Evolutionary conservation across 2,113 vertebrate species (phyloP).

Genomic region (Sus scrofa): DNA sequence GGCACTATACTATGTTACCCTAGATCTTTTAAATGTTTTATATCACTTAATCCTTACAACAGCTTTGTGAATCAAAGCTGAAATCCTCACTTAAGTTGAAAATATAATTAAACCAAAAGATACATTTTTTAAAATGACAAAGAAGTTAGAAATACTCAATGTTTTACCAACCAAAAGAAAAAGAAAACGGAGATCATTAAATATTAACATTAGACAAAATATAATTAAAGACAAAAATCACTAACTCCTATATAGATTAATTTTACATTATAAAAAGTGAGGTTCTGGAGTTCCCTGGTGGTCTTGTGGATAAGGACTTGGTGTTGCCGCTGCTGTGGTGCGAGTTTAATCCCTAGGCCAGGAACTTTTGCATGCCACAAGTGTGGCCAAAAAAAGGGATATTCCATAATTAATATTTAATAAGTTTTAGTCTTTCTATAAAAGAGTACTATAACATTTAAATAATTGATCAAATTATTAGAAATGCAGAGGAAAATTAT

Average conservation of each 20-base stretch:
- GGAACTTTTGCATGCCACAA: too few species aligned
- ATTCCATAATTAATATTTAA: background rate
- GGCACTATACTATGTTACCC: background rate
- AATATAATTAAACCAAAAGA: background rate
- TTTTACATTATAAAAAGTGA: background rate
- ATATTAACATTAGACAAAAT: background rate
- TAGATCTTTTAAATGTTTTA: background rate
- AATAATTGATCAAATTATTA: background rate
- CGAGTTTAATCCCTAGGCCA: too few species aligned
- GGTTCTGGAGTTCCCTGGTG: background rate
- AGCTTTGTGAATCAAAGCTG: background rate
- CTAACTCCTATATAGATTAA: background rate
- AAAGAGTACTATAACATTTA: background rate
- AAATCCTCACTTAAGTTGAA: background rate
- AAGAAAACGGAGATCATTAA: background rate
- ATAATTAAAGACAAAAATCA: conserved; percentile 33
- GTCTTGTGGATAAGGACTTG: too few species aligned
- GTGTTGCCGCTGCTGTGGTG: too few species aligned
- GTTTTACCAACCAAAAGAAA: background rate
- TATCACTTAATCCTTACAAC: background rate
- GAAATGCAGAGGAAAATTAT: background rate
- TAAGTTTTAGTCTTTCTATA: background rate
- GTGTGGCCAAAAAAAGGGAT: background rate
- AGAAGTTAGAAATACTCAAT: background rate
- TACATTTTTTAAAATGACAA: background rate